A percentile compares a stretch with the other conserved stretches of the same genome.
Evolutionary conservation across 2,888 invertebrate genomes (phyloP).

Genomic region (Polymixis flavicincta): DNA sequence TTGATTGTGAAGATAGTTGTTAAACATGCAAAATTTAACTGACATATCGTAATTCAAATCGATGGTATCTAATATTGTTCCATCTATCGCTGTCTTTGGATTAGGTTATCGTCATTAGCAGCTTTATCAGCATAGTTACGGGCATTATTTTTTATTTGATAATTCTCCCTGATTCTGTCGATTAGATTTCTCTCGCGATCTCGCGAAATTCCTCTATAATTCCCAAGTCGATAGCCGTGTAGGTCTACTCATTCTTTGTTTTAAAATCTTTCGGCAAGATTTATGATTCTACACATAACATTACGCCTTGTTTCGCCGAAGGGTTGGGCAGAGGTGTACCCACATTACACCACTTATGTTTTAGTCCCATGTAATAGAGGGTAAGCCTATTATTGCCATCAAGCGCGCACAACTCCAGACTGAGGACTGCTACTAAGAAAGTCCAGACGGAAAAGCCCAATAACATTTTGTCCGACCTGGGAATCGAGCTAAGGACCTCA

Average conservation of each 20-base stretch:
- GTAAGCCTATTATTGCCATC: too few relatives aligned
- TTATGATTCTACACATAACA: not conserved
- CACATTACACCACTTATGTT: too few relatives aligned
- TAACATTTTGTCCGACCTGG: too few relatives aligned
- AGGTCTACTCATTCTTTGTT: not conserved
- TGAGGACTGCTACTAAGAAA: too few relatives aligned
- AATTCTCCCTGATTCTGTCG: not conserved
- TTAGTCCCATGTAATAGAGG: too few relatives aligned
- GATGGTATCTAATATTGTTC: slow-evolving; percentile 20
- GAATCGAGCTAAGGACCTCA: too few relatives aligned
- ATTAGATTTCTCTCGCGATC: not conserved
- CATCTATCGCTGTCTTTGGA: not conserved
- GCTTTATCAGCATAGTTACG: not conserved
- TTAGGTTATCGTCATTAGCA: slow-evolving; percentile 1
- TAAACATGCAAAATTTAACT: slow-evolving; percentile 27
- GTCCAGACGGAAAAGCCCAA: too few relatives aligned
- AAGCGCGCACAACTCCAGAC: too few relatives aligned
- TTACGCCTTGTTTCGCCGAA: too few relatives aligned
- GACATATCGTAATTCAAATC: slow-evolving; percentile 8
- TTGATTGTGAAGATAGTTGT: slow-evolving; percentile 26
- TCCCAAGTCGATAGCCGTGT: too few relatives aligned
- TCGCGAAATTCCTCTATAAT: not conserved
- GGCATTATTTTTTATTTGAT: not conserved
- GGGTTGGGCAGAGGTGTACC: too few relatives aligned
- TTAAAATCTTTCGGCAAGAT: not conserved